These are phyloP conservation scores for Neotoxoptera formosana DNA, from an alignment of 1,140 invertebrate genomes.

Conservation along the genomic window DNA sequence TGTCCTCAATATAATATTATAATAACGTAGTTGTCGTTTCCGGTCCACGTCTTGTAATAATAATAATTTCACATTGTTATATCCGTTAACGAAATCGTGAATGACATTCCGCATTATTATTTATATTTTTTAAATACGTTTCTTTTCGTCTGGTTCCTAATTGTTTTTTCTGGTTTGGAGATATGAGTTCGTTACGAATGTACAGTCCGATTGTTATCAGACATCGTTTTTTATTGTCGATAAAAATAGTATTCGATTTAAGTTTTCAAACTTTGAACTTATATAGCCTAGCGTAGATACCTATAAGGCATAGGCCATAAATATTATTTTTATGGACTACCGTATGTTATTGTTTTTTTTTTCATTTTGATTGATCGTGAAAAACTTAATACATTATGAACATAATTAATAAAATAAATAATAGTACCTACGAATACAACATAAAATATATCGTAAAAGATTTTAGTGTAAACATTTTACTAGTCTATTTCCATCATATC, in stretches of 20 bases:
- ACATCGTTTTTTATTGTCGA: not conserved
- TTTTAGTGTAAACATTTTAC: not conserved
- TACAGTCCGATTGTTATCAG: not conserved
- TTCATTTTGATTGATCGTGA: not conserved
- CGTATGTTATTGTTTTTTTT: not conserved
- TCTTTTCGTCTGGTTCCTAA: not conserved
- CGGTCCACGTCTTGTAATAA: not conserved
- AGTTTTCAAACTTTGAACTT: not conserved
- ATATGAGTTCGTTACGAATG: not conserved
- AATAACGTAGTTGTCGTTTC: constrained; percentile 17
- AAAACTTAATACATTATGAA: no score
- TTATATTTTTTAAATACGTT: not conserved
- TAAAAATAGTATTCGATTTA: not conserved
- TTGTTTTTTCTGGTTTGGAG: not conserved
- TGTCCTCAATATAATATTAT: constrained; percentile 14
- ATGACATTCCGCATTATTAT: not conserved
- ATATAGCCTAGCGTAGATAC: no score
- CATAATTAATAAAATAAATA: not conserved
- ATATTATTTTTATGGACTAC: not conserved
- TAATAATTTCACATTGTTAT: constrained; percentile 30
- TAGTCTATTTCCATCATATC: not conserved
- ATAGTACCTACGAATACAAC: not conserved
- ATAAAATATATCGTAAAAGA: not conserved
- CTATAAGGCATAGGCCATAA: not conserved
- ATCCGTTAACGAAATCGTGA: constrained; percentile 7